Base-by-base conservation (phyloP, 2,888 invertebrate species). In the Parelbella ahira region DNA sequence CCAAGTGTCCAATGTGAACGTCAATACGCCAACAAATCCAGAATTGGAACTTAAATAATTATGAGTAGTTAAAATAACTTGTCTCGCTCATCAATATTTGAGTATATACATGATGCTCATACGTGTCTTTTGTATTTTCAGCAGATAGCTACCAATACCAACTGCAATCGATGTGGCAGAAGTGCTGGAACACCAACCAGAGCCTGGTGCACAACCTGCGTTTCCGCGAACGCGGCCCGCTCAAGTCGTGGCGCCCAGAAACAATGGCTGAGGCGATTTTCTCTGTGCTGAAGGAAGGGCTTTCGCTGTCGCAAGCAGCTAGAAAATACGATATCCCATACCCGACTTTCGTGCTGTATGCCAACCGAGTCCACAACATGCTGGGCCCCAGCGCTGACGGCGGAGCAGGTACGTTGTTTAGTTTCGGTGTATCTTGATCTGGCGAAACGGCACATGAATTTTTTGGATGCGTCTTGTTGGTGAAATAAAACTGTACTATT, bases 251-350 rank as follows among this genome's bases (percentile, higher is more conserved):
- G 97, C 89, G 96, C 36, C 96, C 96, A 1, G 97, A 97, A 76
- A 97, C 96, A 45, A 97, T 97, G 97, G 97, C 96, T 20, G 96
- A 96, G 72, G 97, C 97, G 51, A 97, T 97, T 60, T 95, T 96
- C 84, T 95, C 95, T 63, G 96, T 97, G 44, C 89, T 97, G 52
- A 96, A 96, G 74, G 96, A 97, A 73, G 96, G 96, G 8, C 89
- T 96, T 45, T 95, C 95, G 2, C 84, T 96, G 45, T 96, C 95
- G 18, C 96, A 97, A 73, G 97, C 97, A 0, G 97, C 97, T 9
- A 90, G 97, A 60, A 97, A 96, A 81, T 97, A 95, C 88, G 97
- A 97, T 89, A 97, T 97, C 74, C 97, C 97, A 37, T 97, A 97
- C 81, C 97, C 97, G 53, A 97, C 97, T 4, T 97, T 97, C 79